Conservation (phyloP, 2,113 vertebrate genomes). For the Mionectes macconnelli region DNA sequence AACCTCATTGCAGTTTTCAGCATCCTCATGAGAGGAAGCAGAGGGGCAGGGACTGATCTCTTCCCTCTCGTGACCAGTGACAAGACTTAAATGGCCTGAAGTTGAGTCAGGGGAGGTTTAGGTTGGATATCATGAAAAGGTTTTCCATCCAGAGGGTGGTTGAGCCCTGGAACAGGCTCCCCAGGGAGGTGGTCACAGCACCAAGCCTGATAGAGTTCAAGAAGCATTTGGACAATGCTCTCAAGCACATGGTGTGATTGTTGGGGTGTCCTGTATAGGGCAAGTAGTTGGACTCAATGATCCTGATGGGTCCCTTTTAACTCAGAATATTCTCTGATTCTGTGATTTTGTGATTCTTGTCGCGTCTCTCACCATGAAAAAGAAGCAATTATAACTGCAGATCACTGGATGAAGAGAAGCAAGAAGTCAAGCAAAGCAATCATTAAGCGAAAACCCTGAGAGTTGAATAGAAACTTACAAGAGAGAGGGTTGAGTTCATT, state of each 20-base stretch:
- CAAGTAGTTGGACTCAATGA: not conserved
- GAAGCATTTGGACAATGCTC: fast-evolving
- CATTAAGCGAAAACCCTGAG: not conserved
- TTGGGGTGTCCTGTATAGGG: not conserved
- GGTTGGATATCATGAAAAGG: fast-evolving
- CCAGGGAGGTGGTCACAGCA: fast-evolving
- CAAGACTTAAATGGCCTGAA: not conserved
- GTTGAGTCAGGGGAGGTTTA: not conserved
- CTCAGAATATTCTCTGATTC: not conserved
- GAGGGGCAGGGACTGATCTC: not conserved
- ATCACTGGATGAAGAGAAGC: not conserved
- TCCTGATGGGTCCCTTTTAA: not conserved
- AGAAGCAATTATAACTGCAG: not conserved
- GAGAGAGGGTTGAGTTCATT: not conserved
- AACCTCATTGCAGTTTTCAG: fast-evolving
- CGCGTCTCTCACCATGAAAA: not conserved
- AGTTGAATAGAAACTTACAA: not conserved
- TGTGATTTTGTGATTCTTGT: not conserved
- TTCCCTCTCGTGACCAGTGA: not conserved
- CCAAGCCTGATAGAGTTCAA: not conserved
- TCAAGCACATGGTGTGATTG: not conserved
- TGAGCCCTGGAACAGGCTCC: not conserved
- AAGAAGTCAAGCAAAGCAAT: not conserved
- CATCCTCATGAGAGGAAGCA: fast-evolving
- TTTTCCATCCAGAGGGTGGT: fast-evolving